phyloP scores from a whole-genome alignment of 2,797 vertebrate genomes.

The Pipistrellus pipistrellus region DNA sequence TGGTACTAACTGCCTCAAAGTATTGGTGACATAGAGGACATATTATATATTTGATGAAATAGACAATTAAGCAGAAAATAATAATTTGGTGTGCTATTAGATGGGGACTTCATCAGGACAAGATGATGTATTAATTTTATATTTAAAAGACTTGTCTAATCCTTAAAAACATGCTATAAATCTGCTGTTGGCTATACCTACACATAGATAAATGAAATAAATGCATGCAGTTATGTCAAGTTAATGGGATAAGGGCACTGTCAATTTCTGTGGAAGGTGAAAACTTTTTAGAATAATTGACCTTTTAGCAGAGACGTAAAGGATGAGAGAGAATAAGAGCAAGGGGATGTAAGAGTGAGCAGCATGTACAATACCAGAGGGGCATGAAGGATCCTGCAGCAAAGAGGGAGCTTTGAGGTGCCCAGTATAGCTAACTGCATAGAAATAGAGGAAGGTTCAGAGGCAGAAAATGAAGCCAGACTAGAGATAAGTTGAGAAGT shows the following conservation, averaged over 20 bases:
- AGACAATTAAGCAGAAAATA: background rate
- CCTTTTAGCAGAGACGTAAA: background rate
- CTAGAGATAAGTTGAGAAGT: background rate
- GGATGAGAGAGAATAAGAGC: background rate
- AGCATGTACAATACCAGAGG: background rate
- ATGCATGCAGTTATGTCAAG: accelerated
- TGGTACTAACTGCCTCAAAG: background rate
- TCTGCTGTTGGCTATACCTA: background rate
- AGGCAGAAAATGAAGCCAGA: background rate
- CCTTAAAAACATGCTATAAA: background rate
- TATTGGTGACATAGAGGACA: background rate
- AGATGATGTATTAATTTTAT: background rate
- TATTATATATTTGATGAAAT: background rate
- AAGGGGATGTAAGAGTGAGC: background rate
- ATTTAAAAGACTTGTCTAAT: background rate
- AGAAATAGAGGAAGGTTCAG: background rate
- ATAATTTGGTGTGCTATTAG: background rate
- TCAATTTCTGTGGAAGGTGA: background rate
- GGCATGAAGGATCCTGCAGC: accelerated
- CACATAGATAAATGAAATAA: background rate
- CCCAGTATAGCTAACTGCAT: background rate
- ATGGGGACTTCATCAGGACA: background rate
- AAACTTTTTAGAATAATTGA: background rate
- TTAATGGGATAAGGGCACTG: background rate
- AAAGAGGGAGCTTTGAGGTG: background rate